Percentiles rank a stretch among this genome's conserved stretches.
phyloP scores from a whole-genome alignment of 2,888 invertebrate genomes.

The Eilema depressum region DNA sequence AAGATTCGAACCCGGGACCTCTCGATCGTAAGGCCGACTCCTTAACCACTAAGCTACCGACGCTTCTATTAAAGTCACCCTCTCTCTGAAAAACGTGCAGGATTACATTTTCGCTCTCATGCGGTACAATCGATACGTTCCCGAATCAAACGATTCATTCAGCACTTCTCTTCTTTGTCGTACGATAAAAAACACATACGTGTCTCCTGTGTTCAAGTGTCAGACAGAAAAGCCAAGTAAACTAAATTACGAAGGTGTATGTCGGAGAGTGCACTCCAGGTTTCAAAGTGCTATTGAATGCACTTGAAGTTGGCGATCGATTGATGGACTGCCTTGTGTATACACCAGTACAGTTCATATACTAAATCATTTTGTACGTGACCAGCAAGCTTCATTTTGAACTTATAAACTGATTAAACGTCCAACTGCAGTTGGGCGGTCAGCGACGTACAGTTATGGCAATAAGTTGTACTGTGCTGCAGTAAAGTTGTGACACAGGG shows the following conservation, averaged over 20 bases:
- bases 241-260: neutral
- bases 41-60: too few relatives aligned
- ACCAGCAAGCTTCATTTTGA: neutral
- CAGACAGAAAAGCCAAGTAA: neutral
- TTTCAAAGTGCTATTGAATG: neutral
- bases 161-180: neutral
- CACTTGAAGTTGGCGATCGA: neutral
- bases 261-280: neutral
- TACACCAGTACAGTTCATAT: neutral
- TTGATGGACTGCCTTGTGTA: neutral
- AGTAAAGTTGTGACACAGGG: conserved; percentile 6
- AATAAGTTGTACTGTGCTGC: conserved; percentile 1
- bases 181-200: neutral
- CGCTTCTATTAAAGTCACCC: too few relatives aligned
- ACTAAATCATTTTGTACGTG: neutral
- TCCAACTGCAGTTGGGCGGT: neutral
- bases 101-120: too few relatives aligned
- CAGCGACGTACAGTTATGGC: neutral
- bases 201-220: neutral
- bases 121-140: neutral
- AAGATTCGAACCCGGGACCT: too few relatives aligned
- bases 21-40: too few relatives aligned
- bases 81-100: too few relatives aligned
- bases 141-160: neutral
- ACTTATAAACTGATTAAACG: neutral